Percentiles rank a stretch among this genome's conserved stretches.
Evolutionary conservation across 2,113 vertebrate species (phyloP).

Genomic region (Thinocorus orbignyianus): DNA sequence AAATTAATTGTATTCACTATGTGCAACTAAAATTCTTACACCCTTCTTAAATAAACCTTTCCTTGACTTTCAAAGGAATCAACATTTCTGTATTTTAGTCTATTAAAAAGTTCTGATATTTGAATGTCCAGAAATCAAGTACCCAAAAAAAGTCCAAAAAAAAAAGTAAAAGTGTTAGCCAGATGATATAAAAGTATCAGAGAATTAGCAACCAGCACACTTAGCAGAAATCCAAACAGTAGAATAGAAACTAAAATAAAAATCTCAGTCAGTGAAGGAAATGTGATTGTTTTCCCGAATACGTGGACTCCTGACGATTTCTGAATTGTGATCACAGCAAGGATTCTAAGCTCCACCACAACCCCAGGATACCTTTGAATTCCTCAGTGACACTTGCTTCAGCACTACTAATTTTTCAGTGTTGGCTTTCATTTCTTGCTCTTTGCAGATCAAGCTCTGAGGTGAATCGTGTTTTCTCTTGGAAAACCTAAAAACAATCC

Average conservation of each 20-base stretch:
- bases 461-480: not conserved
- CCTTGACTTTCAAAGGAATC: not conserved
- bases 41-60: not conserved
- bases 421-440: not conserved
- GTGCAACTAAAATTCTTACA: not conserved
- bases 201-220: conserved; percentile 23
- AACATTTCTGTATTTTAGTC: not conserved
- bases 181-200: not conserved
- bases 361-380: not conserved
- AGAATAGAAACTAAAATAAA: conserved; percentile 14
- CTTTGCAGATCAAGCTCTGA: not conserved
- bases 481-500: not conserved
- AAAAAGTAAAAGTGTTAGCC: not conserved
- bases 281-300: not conserved
- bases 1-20: not conserved
- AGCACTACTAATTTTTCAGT: not conserved
- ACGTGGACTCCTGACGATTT: not conserved
- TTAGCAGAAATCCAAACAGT: not conserved
- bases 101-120: not conserved
- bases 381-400: not conserved
- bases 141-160: conserved; percentile 6
- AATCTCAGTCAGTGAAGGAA: conserved; percentile 8
- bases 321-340: not conserved
- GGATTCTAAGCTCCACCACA: not conserved
- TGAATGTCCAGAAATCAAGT: conserved; percentile 23